A percentile compares a stretch with the other conserved stretches of the same genome.
phyloP scores from a whole-genome alignment of 1,140 invertebrate genomes.

The Steinernema feltiae region DNA sequence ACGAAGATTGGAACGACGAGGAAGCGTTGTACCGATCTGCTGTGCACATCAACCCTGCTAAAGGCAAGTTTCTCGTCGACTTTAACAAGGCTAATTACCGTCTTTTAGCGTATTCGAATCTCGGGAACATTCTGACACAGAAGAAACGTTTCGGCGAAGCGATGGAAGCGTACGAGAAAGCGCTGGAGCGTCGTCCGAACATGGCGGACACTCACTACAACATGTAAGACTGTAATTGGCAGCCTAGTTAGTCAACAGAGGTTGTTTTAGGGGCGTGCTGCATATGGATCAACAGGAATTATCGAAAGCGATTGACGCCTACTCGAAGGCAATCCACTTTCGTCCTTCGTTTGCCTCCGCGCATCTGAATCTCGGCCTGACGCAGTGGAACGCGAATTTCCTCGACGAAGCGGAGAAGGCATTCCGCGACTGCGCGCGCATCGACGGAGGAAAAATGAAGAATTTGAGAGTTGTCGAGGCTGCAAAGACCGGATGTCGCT shows the following conservation, averaged over 20 bases:
- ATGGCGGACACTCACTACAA: constrained; percentile 96
- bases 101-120: constrained; percentile 76
- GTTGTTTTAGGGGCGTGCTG: constrained; percentile 18
- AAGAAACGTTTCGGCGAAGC: constrained; percentile 77
- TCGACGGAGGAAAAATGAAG: constrained; percentile 17
- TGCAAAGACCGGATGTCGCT: constrained; percentile 9
- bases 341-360: constrained; percentile 18
- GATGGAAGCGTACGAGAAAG: constrained; percentile 76
- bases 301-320: constrained; percentile 2
- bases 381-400: neutral
- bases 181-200: constrained; percentile 77
- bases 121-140: constrained; percentile 80
- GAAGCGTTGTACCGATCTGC: constrained; percentile 85
- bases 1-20: constrained; percentile 83
- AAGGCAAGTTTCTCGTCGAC: no score
- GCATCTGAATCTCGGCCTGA: constrained; percentile 16
- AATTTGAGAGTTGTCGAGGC: constrained; percentile 6
- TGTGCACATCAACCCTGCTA: constrained; percentile 85
- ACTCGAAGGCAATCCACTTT: constrained; percentile 19
- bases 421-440: neutral
- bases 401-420: neutral
- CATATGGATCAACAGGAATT: constrained; percentile 17
- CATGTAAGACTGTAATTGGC: constrained; percentile 79
- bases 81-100: neutral
- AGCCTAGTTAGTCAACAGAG: neutral